Base-by-base conservation (phyloP, 2,797 vertebrate genomes). In the Premnoplex brunnescens region DNA sequence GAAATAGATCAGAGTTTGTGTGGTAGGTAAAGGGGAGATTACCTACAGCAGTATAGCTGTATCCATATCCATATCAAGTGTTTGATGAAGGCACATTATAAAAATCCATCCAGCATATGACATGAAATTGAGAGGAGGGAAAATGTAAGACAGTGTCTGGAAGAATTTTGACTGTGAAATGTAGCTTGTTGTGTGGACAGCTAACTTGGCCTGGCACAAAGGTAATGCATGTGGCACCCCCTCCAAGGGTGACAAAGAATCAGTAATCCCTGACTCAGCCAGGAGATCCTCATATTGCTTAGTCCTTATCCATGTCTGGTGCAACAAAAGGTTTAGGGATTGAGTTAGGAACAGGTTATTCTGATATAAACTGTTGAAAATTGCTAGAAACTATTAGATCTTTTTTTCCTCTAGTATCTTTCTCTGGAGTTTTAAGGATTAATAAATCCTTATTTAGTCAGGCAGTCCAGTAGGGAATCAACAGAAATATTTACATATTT, bases 171-270 rank as follows among this genome's bases (percentile, higher is more conserved):
- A 60, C 26, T 60, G 19, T 89, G 69, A 78, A 75, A 67, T 28
- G 14, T 37, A 27, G 27, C 73, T 71, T 9, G 1, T 72, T 76
- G 39, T 2, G 17, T 54, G 37, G 71, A 72, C 18, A 62, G 4
- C 26, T 90, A 52, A 39, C 20, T 66, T 52, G 28, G 20, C 9
- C 22, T 80, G 44, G 7, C 8, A 28, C 37, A 66, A 79, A 86
- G 10, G 24, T 32, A 73, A 48, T 1, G 0, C 8, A 18, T 14
- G 19, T 36, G 36, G 72, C 17, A 54, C 2, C 6, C 6, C 6
- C 10, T 74, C 27, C n/a, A 54, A 52, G 26, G 32, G 8, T 7
- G 66, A 11, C 27, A 87, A 32, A 48, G 34, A 43, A 80, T 8
- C 36, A 36, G 14, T 41, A 82, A 71, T 49, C 41, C 12, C 49